Evolutionary conservation across 2,797 vertebrate species (phyloP), one percentile per base, ranked within the genome.

Genomic region (Valencia hispanica): DNA sequence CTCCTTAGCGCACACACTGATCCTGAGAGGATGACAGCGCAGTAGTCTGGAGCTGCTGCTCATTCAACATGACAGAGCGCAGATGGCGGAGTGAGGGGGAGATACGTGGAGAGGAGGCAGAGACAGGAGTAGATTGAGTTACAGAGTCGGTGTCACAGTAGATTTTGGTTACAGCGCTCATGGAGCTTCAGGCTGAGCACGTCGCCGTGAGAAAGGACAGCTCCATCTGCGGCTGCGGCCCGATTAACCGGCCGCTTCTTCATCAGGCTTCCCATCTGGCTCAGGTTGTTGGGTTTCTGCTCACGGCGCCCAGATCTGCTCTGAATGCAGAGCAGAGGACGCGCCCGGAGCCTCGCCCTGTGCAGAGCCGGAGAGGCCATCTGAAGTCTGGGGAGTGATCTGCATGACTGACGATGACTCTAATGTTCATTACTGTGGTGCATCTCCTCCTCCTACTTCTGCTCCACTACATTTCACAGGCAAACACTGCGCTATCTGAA

Each of bases 151-250:
- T 90, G 92, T 91, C 89, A 82, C 36, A 73, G 68, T 88, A 57
- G 81, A 91, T 89, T 90, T 91, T 83, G 85, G 86, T 87, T 88
- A 87, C 77, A 84, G 88, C 10, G 78, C 76, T 91, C 72, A 75
- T 36, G 87, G 73, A 81, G 91, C 88, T 89, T 18, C 15, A 17
- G 89, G 88, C 86, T 70, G 84, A 82, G 87, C 85, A 66, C 87
- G 73, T 80, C 78, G 75, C 41, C 0, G 73, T 85, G 86, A 90
- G 78, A 47, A 84, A 86, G 70, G 72, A 78, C 76, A 71, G 65
- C 57, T 51, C 55, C 63, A 39, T 59, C 63, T 20, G 70, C 1
- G 53, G 71, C 79, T 57, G 76, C 71, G 30, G 72, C 43, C 8
- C 47, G 68, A 34, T 65, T 22, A 36, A 4, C 66, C 14, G 53